These are phyloP conservation scores for Vanessa cardui DNA, from an alignment of 2,888 invertebrate species.

Conservation along the genomic window DNA sequence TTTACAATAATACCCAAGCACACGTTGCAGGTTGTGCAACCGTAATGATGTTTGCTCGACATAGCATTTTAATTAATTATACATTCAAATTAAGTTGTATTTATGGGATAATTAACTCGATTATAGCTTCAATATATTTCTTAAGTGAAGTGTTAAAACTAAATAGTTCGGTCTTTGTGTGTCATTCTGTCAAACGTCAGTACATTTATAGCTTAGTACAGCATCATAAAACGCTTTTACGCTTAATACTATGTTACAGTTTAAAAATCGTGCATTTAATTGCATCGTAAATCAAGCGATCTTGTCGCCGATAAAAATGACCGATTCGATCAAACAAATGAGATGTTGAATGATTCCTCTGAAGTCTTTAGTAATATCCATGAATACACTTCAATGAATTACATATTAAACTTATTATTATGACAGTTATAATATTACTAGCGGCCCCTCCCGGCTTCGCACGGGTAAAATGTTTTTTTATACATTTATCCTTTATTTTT, in stretches of 20 bases:
- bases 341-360: neutral
- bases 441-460: no score
- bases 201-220: neutral
- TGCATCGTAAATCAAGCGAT: slow-evolving; percentile 7
- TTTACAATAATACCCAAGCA: slow-evolving; percentile 13
- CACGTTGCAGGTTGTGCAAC: slow-evolving; percentile 14
- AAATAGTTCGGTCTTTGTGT: neutral
- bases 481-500: no score
- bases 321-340: neutral
- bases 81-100: slow-evolving; percentile 48
- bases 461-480: no score
- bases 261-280: slow-evolving; percentile 19
- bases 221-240: neutral
- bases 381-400: no score
- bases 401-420: no score
- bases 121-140: slow-evolving; percentile 28
- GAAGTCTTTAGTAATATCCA: neutral
- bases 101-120: slow-evolving; percentile 48
- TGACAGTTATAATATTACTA: no score
- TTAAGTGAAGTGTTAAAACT: slow-evolving; percentile 19
- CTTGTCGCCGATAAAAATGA: slow-evolving; percentile 3
- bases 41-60: slow-evolving; percentile 41
- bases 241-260: slow-evolving; percentile 10
- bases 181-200: slow-evolving; percentile 5
- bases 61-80: slow-evolving; percentile 52